Base-by-base conservation (phyloP, 2,797 vertebrate genomes). In the Smutsia gigantea region DNA sequence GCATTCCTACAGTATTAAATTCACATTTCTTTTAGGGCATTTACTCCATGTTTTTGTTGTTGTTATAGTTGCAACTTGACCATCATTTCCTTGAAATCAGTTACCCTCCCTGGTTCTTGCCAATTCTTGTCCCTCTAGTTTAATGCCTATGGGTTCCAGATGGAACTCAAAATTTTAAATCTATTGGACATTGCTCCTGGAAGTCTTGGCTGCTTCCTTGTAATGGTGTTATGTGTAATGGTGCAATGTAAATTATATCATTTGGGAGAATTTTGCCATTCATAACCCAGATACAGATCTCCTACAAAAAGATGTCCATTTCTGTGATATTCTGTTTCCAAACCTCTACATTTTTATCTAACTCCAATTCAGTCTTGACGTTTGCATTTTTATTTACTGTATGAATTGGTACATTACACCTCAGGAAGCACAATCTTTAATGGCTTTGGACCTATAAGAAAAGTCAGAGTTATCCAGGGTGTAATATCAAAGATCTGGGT, bases 21-120 rank as follows among this genome's bases (percentile, higher is more conserved):
- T 19, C 1, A 51, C 0, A 69, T 9, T 21, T 57, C 11, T 25
- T 68, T 79, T 21, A 87, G 15, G 66, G 13, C 3, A 3, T 72
- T 46, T 87, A 29, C 55, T 55, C 6, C 9, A 5, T 37, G 21
- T 9, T 71, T 78, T 90, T 85, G 1, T 68, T 57, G 39, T 68
- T 71, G 25, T 63, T 82, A 8, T 11, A 82, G 5, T 87, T 69
- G 4, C 8, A 27, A 53, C 11, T 23, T 82, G n/a, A 53, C 31
- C n/a, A 68, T 92, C 87, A 79, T 68, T 29, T 25, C 12, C 13
- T 90, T 68, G 11, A 95, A 95, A 68, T 92, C 34, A 95, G 15
- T 85, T 72, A n/a, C 0, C 2, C 31, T 87, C 4, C 23, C 34
- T 68, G 14, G 19, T 49, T 75, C 11, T 74, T 86, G 21, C 23